Percentiles rank a stretch among this genome's conserved stretches.
Evolutionary conservation across 1,140 invertebrate genomes (phyloP).

Genomic region (Schlechtendalia chinensis): DNA sequence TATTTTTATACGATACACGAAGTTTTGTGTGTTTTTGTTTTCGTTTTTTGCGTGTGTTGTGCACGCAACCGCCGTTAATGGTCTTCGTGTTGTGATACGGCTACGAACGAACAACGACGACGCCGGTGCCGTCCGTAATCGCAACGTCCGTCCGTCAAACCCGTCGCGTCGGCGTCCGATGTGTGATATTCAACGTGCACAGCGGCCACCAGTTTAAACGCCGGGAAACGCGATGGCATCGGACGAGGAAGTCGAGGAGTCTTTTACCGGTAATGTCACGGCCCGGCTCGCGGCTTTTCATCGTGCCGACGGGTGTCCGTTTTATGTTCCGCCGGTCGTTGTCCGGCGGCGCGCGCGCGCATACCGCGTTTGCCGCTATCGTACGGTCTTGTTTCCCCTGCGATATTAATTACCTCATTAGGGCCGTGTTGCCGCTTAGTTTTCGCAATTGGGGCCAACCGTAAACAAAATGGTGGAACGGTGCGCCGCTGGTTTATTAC

Average conservation of each 20-base stretch:
- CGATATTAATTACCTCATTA: constrained; percentile 36
- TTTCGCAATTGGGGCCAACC: constrained; percentile 49
- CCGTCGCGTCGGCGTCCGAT: constrained; percentile 23
- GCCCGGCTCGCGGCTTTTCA: too few relatives aligned
- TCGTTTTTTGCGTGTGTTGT: not conserved
- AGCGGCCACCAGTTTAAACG: constrained; percentile 35
- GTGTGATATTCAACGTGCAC: constrained; percentile 36
- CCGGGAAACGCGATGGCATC: constrained; percentile 64
- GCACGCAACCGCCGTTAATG: not conserved
- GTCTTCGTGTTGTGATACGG: not conserved
- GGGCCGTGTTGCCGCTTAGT: constrained; percentile 25
- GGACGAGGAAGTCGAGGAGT: constrained; percentile 74
- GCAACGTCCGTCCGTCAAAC: not conserved
- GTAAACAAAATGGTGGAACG: constrained; percentile 47
- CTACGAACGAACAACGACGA: not conserved
- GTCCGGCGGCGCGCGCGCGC: constrained; percentile 3
- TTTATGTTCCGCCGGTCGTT: not conserved
- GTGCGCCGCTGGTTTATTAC: not conserved
- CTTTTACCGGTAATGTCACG: constrained; percentile 68
- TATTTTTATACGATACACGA: not conserved
- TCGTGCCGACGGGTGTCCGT: not conserved
- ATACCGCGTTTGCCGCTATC: not conserved
- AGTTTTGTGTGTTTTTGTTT: not conserved
- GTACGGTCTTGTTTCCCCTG: not conserved
- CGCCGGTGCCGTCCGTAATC: not conserved